Evolutionary conservation across 2,113 vertebrate genomes (phyloP).

Genomic region (Neoarius graeffei): DNA sequence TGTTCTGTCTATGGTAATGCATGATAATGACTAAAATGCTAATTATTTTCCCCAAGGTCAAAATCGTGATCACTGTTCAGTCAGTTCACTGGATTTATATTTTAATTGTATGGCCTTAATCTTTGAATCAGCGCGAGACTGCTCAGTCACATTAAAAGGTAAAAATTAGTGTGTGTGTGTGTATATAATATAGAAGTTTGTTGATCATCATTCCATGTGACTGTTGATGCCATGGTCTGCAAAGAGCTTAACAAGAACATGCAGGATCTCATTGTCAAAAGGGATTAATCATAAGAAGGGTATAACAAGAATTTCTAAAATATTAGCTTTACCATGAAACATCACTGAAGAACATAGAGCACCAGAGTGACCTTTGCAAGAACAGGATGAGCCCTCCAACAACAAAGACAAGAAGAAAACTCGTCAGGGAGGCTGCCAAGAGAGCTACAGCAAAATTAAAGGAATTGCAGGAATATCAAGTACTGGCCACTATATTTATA

Average conservation of each 20-base stretch:
- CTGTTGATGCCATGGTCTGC: neutral
- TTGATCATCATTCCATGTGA: neutral
- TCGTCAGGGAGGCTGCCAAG: neutral
- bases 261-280: neutral
- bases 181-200: neutral
- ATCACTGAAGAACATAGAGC: neutral
- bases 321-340: neutral
- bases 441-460: neutral
- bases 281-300: neutral
- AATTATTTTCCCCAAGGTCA: neutral
- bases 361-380: neutral
- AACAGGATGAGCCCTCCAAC: neutral
- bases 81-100: neutral
- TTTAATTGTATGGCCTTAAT: neutral
- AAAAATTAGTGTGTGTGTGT: neutral
- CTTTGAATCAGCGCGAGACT: neutral
- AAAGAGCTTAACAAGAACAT: neutral
- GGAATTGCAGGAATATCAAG: neutral
- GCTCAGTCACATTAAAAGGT: neutral
- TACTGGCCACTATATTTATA: too few species aligned
- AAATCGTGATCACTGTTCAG: neutral
- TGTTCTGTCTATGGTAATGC: neutral
- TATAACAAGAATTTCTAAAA: neutral
- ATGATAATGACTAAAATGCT: neutral
- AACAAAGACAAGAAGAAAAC: neutral